Base-by-base conservation (phyloP, 2,797 vertebrate species). In the Okamejei kenojei region DNA sequence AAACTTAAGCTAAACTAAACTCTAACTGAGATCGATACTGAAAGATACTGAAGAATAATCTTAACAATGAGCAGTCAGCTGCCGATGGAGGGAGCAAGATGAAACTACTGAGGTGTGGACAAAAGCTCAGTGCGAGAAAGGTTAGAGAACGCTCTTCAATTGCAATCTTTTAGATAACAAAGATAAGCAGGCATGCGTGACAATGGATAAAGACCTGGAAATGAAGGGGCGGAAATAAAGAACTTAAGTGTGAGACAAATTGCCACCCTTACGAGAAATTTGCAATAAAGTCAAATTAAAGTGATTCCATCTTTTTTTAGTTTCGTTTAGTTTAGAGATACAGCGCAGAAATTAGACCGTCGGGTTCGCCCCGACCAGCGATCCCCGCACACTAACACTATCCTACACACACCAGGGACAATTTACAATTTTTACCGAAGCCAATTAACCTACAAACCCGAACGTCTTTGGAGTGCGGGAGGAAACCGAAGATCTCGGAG, bases 161-260 rank as follows among this genome's bases (percentile, higher is more conserved):
- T 10, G 11, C 61, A 61, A 61, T 11, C 81, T 4, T 15, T 84
- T n/a, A 15, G 54, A 5, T 26, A 29, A 9, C 5, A 1, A 58
- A 82, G 21, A 82, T 84, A 29, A 84, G 81, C 26, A 84, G 65
- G 81, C 81, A 84, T n/a, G 11, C 45, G 80, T 82, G 80, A 23
- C 80, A 82, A 11, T 29, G 11, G 38, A 26, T 29, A 84, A 84
- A 26, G 29, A 61, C 7, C 23, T 29, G 11, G 10, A 6, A 84
- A 26, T 84, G 54, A 61, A 84, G 81, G 1, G 45, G 45, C 4
- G 15, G 81, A n/a, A 84, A 29, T 84, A 29, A 15, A 23, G 1
- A 26, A 45, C 45, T 45, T 26, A 61, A 61, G 54, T 84, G 54
- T 58, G 11, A 29, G 11, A 84, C 29, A n/a, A 63, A 63, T 86